Evolutionary conservation across 2,113 vertebrate genomes (phyloP).

Genomic region (Nesogale talazaci): DNA sequence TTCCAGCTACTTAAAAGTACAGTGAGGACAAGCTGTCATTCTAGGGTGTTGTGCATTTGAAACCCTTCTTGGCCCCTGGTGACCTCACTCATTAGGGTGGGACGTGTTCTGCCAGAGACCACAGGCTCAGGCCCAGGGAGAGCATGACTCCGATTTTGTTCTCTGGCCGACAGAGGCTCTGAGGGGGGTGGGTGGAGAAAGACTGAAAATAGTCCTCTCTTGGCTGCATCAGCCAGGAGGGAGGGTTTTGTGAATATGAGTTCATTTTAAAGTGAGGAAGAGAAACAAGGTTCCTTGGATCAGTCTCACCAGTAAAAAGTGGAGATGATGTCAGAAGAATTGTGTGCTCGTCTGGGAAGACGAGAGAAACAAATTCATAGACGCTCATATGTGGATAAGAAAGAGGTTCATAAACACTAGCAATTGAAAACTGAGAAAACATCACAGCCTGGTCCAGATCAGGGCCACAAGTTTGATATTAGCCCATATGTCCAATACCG

Average conservation of each 20-base stretch:
- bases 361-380: too few relatives aligned
- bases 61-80: conserved; percentile 58
- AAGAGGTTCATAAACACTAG: too few relatives aligned
- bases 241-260: not conserved
- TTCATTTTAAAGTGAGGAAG: conserved; percentile 14
- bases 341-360: too few relatives aligned
- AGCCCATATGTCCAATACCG: too few relatives aligned
- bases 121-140: conserved; percentile 47
- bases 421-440: too few relatives aligned
- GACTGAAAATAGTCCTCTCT: conserved; percentile 58
- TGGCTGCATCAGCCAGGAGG: not conserved
- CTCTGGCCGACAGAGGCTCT: not conserved
- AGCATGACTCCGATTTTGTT: conserved; percentile 53
- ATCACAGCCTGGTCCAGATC: too few relatives aligned
- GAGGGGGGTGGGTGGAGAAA: not conserved
- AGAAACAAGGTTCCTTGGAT: not conserved
- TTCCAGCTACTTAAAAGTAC: conserved; percentile 18
- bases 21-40: conserved; percentile 24
- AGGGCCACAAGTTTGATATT: too few relatives aligned
- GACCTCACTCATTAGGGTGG: conserved; percentile 34
- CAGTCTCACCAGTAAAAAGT: not conserved
- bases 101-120: conserved; percentile 18
- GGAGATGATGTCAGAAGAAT: not conserved
- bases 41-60: not conserved
- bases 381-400: too few relatives aligned